A percentile compares a stretch with the other conserved stretches of the same genome.
Evolutionary conservation across 2,888 invertebrate species (phyloP).

Genomic region (Cyrtodaria siliqua): DNA sequence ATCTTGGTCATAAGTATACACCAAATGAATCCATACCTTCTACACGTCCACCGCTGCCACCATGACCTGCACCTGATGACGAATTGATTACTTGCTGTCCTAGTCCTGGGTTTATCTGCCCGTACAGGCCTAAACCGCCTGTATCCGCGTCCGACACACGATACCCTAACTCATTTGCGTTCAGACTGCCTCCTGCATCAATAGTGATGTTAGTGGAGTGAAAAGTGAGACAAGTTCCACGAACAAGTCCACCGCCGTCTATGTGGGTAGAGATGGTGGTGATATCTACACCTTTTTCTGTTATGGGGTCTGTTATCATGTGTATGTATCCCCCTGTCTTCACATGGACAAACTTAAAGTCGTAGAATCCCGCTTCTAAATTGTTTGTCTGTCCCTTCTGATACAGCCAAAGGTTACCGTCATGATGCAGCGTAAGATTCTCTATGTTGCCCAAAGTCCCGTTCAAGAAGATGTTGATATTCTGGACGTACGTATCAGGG

Average conservation of each 20-base stretch:
- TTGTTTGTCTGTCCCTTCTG: conserved; percentile 68
- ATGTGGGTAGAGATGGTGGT: conserved; percentile 67
- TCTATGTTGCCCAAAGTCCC: conserved; percentile 73
- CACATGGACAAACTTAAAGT: conserved; percentile 74
- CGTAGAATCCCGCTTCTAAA: conserved; percentile 65
- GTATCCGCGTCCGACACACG: conserved; percentile 60
- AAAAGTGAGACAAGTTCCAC: conserved; percentile 74
- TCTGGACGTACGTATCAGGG: conserved; percentile 73
- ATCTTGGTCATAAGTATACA: too few species aligned
- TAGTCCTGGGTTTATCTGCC: conserved; percentile 73
- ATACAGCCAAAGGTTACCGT: conserved; percentile 73
- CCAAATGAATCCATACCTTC: too few species aligned
- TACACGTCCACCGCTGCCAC: conserved; percentile 75
- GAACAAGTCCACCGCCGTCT: conserved; percentile 75
- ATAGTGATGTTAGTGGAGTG: conserved; percentile 72
- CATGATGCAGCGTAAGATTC: conserved; percentile 76
- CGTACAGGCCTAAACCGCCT: conserved; percentile 34
- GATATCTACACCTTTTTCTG: conserved; percentile 68
- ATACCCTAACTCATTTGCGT: conserved; percentile 74
- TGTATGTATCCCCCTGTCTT: conserved; percentile 74
- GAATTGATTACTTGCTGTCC: conserved; percentile 57
- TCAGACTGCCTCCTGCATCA: conserved; percentile 72
- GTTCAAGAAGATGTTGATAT: conserved; percentile 73
- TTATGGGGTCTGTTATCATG: conserved; percentile 75
- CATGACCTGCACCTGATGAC: conserved; percentile 76